phyloP scores from a whole-genome alignment of 2,888 invertebrate species.

The Hermodice carunculata region DNA sequence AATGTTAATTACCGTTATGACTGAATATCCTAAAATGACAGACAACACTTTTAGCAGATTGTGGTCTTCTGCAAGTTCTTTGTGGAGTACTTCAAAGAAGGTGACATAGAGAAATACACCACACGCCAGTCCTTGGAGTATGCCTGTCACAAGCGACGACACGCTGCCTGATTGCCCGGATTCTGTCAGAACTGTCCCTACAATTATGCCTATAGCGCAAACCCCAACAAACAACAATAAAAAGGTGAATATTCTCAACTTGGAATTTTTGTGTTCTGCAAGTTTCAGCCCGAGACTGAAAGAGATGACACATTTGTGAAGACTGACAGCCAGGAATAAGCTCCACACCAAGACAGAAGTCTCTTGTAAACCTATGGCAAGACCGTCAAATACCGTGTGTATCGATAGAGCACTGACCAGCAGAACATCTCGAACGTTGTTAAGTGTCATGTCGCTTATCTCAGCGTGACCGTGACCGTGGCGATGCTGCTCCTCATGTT shows the following conservation, averaged over 20 bases:
- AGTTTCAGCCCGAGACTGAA: constrained; percentile 72
- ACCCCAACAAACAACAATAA: constrained; percentile 28
- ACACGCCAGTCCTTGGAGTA: constrained; percentile 84
- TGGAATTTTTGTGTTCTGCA: constrained; percentile 6
- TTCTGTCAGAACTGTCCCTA: constrained; percentile 17
- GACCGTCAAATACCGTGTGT: constrained; percentile 73
- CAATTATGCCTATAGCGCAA: constrained; percentile 23
- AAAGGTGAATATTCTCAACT: constrained; percentile 62
- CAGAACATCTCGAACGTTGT: too few species aligned
- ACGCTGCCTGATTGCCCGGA: background rate
- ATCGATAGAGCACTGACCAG: constrained; percentile 56
- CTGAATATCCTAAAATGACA: constrained; percentile 8
- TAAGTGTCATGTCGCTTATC: too few species aligned
- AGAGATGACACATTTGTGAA: constrained; percentile 73
- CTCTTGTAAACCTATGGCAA: constrained; percentile 70
- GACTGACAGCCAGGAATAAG: constrained; percentile 67
- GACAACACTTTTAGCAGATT: constrained; percentile 19
- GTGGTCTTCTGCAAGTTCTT: constrained; percentile 70
- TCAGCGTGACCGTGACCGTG: too few species aligned
- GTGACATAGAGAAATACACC: constrained; percentile 94
- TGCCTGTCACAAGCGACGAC: constrained; percentile 40
- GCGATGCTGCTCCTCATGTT: too few species aligned
- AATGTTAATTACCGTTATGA: constrained; percentile 13
- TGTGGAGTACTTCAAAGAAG: constrained; percentile 89
- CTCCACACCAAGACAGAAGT: constrained; percentile 59